Percentiles rank a stretch among this genome's conserved stretches.
Evolutionary conservation across 2,797 vertebrate species (phyloP).

Genomic region (Rhinophrynus dorsalis): DNA sequence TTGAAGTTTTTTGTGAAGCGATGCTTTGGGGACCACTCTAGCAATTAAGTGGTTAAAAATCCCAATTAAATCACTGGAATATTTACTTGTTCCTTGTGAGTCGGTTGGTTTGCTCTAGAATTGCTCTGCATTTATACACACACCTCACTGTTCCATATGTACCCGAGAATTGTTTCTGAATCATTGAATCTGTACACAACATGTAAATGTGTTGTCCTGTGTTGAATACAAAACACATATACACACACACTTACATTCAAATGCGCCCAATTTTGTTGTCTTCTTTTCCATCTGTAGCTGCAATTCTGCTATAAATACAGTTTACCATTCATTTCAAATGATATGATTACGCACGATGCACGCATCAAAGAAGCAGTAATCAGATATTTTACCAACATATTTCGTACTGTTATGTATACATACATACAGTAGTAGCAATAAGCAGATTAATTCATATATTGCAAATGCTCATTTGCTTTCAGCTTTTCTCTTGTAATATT

Average conservation of each 20-base stretch:
- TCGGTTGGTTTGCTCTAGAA: no score
- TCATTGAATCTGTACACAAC: background rate
- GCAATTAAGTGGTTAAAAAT: no score
- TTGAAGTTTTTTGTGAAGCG: no score
- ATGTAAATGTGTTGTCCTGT: background rate
- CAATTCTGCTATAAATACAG: conserved; percentile 9
- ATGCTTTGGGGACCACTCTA: no score
- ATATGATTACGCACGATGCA: background rate
- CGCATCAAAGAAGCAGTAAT: background rate
- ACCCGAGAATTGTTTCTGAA: background rate
- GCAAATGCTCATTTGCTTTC: conserved; percentile 67
- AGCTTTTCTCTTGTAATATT: conserved; percentile 60
- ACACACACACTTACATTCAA: background rate
- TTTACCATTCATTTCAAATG: conserved; percentile 1
- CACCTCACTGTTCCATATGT: background rate
- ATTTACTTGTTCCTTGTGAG: no score
- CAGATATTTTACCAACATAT: background rate
- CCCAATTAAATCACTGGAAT: no score
- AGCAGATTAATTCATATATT: conserved; percentile 57
- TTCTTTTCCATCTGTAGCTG: conserved; percentile 25
- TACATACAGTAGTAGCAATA: conserved; percentile 53
- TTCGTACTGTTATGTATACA: background rate
- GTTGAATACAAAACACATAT: background rate
- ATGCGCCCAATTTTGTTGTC: conserved; percentile 17
- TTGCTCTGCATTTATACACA: no score